Conservation (phyloP, 2,113 vertebrate species). For the Pseudolaguvia tuberculata region DNA sequence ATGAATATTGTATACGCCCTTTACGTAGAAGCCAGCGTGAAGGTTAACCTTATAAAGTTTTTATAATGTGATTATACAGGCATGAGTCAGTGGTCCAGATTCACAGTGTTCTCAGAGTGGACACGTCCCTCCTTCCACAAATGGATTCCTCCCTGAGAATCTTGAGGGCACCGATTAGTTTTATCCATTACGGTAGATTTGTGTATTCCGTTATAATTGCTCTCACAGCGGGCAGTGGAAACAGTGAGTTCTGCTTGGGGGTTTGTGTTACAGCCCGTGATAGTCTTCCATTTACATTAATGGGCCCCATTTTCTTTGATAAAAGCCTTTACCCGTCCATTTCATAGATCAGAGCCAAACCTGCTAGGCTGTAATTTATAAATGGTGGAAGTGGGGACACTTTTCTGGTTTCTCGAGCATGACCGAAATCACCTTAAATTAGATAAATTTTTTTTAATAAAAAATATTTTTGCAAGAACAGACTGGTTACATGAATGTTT, state of each 20-base stretch:
- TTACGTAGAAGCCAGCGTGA: background rate
- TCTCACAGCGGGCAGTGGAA: conserved; percentile 47
- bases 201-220: conserved; percentile 47
- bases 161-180: conserved; percentile 36
- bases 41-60: conserved; percentile 33
- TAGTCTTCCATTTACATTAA: conserved; percentile 52
- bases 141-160: conserved; percentile 44
- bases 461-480: background rate
- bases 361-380: conserved; percentile 37
- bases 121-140: conserved; percentile 33
- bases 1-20: conserved; percentile 3
- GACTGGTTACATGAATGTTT: too few relatives aligned
- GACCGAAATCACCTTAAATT: conserved; percentile 28
- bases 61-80: conserved; percentile 43
- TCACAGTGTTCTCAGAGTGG: conserved; percentile 15
- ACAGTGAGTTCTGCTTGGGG: conserved; percentile 46
- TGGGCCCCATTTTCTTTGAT: conserved; percentile 47
- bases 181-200: conserved; percentile 45
- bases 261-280: conserved; percentile 47
- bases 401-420: conserved; percentile 5
- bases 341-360: conserved; percentile 40
- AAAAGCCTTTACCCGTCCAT: conserved; percentile 47
- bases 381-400: conserved; percentile 26
- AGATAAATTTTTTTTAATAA: background rate
- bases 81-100: conserved; percentile 26